Percentiles rank a stretch among this genome's conserved stretches.
These are phyloP conservation scores for Cryptotermes secundus DNA, from an alignment of 1,140 invertebrate genomes.

Conservation along the genomic window DNA sequence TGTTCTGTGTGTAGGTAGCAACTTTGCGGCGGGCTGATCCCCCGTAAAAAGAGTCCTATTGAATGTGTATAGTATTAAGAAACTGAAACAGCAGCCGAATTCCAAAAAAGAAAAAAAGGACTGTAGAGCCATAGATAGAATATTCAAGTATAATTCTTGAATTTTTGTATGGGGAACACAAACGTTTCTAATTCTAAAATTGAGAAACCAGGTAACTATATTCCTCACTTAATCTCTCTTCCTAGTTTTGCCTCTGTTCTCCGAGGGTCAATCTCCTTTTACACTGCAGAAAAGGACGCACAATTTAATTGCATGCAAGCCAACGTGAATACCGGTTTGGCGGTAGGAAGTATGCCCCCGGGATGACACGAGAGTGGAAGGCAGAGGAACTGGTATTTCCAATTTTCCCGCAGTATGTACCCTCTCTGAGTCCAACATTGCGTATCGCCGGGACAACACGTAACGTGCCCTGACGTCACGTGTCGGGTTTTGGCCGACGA, in stretches of 20 bases:
- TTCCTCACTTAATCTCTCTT: not conserved
- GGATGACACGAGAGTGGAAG: not conserved
- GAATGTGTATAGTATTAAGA: too few relatives aligned
- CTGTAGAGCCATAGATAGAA: too few relatives aligned
- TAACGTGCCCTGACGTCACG: not conserved
- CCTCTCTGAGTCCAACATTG: too few relatives aligned
- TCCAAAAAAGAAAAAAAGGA: too few relatives aligned
- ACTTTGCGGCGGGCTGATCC: too few relatives aligned
- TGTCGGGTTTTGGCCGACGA: not conserved
- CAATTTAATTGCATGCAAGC: slow-evolving; percentile 5
- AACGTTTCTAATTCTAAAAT: not conserved
- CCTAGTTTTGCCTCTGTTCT: not conserved
- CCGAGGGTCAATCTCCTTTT: not conserved
- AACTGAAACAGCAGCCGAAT: too few relatives aligned
- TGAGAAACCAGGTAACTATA: not conserved
- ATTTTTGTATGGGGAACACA: not conserved
- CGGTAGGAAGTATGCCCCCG: not conserved
- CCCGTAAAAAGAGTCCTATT: too few relatives aligned
- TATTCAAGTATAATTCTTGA: too few relatives aligned
- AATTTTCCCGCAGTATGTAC: too few relatives aligned
- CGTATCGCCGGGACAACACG: not conserved
- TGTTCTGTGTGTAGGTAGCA: too few relatives aligned
- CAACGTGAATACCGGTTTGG: not conserved
- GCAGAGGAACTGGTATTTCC: not conserved
- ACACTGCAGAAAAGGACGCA: not conserved